Evolutionary conservation across 2,113 vertebrate species (phyloP).

Genomic region (Arizona elegans): DNA sequence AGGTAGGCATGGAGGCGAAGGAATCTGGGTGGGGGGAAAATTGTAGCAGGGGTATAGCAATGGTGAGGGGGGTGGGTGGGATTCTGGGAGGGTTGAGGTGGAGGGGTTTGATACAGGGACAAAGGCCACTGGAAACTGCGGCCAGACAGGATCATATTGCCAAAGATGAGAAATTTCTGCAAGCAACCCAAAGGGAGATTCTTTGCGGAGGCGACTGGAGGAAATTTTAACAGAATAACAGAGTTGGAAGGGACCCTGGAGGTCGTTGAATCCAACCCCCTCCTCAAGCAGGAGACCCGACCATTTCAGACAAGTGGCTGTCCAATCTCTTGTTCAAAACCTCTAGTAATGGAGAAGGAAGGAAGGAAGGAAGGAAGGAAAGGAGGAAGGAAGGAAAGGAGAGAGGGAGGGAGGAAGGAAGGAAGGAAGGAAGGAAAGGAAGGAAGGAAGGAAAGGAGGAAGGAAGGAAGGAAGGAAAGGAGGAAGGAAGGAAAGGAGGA

Average conservation of each 20-base stretch:
- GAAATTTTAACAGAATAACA: neutral
- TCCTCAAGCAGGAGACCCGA: neutral
- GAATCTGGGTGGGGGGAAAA: neutral
- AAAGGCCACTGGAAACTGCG: neutral
- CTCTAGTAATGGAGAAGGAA: too few species aligned
- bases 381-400: too few species aligned
- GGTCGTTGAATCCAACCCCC: neutral
- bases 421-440: too few species aligned
- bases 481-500: too few species aligned
- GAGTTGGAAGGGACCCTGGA: neutral
- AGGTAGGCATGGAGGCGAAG: neutral
- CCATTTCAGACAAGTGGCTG: neutral
- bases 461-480: too few species aligned
- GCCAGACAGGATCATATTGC: neutral
- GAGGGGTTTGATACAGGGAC: neutral
- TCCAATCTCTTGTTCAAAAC: neutral
- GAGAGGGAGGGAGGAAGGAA: too few species aligned
- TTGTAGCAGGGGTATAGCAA: neutral
- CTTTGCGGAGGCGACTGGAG: neutral
- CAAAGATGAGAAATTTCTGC: too few species aligned
- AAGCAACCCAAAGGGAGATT: neutral
- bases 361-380: too few species aligned
- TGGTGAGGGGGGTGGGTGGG: neutral
- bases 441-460: too few species aligned
- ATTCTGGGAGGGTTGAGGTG: too few species aligned